These are phyloP conservation scores for Pimephales promelas DNA, from an alignment of 2,113 vertebrate genomes.

Conservation along the genomic window DNA sequence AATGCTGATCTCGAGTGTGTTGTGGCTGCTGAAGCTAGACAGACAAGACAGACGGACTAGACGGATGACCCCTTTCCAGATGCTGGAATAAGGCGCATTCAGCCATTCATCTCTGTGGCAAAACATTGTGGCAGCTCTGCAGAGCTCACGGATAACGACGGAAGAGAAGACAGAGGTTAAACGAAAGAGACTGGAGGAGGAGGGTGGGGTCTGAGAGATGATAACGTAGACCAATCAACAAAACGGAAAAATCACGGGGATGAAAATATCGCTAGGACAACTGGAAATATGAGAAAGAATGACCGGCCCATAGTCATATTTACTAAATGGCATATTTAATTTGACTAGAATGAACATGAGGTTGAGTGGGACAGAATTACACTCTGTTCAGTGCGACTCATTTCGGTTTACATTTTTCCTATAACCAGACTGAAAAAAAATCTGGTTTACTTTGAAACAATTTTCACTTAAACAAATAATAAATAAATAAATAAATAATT, in stretches of 20 bases:
- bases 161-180: conserved; percentile 57
- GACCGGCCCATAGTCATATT: background rate
- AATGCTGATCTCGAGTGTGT: conserved; percentile 26
- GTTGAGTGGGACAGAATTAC: background rate
- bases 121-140: background rate
- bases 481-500: no score
- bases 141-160: conserved; percentile 35
- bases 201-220: background rate
- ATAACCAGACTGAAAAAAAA: background rate
- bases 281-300: background rate
- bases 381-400: background rate
- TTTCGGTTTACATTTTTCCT: background rate
- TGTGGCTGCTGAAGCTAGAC: conserved; percentile 43
- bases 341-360: background rate
- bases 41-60: conserved; percentile 25
- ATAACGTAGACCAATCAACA: conserved; percentile 45
- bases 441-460: background rate
- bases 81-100: conserved; percentile 4
- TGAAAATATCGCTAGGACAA: background rate
- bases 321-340: conserved; percentile 5
- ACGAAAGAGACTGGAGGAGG: background rate
- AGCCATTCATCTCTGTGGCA: conserved; percentile 15
- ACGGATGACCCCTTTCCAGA: conserved; percentile 20
- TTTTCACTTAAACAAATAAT: background rate
- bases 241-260: background rate